Base-by-base conservation (phyloP, 2,888 invertebrate genomes). In the Candidula unifasciata region DNA sequence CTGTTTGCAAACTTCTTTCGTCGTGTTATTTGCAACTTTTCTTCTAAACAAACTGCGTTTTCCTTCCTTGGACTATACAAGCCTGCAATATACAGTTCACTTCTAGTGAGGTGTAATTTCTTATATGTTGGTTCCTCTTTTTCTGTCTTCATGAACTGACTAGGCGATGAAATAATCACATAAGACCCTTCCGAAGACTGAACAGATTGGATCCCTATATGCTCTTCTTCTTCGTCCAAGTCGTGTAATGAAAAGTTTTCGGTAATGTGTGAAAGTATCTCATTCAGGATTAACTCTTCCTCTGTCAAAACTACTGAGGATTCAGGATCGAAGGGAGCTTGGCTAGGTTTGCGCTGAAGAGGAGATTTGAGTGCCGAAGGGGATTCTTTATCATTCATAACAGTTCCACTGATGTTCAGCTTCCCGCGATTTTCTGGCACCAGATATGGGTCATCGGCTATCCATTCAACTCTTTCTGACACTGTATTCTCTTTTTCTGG, bases 61-160 rank as follows among this genome's bases (percentile, higher is more conserved):
- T n/a, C 27, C 3, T 74, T 69, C 27, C 74, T 57, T 8, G 73
- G 73, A 8, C 16, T 16, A 27, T 82, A 82, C 27, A 74, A 60
- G 6, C 64, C 74, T 60, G 82, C 60, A 30, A 82, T 64, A 27
- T 82, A 82, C 57, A 82, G 2, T 33, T 82, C 74, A 21, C 64
- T 82, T 54, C 82, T 52, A 5, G 82, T 74, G 37, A 82, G 66
- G 24, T 73, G 73, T 64, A 82, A n/a, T n/a, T 27, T 82, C 52
- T 80, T 54, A 1, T 21, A 30, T 30, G 30, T 18, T 8, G 30
- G 24, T 2, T 21, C 71, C 18, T 66, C 66, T 16, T 44, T 44
- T 16, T 30, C 24, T 18, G 73, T 35, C 6, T 27, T 64, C 21
- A 37, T 3, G 2, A 37, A 24, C 3, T 73, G 64, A 6, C 37